A percentile compares a stretch with the other conserved stretches of the same genome.
Evolutionary conservation across 2,113 vertebrate genomes (phyloP).

Genomic region (Vicugna pacos): DNA sequence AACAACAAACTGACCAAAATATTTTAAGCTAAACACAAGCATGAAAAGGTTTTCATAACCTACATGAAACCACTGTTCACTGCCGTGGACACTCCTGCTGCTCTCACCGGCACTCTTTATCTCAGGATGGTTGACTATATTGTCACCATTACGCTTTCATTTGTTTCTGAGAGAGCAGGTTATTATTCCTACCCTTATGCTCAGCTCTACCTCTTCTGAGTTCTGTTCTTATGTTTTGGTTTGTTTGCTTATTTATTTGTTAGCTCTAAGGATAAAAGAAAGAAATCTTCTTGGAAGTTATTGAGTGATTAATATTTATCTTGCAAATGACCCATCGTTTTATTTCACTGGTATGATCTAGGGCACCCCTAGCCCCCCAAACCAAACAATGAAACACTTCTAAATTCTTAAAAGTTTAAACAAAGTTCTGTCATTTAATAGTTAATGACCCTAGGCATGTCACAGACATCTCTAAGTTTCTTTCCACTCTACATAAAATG

Average conservation of each 20-base stretch:
- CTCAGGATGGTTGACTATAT: accelerated
- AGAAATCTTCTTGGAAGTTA: slow-evolving; percentile 42
- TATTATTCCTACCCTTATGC: neutral
- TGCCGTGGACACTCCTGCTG: neutral
- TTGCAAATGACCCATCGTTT: slow-evolving; percentile 5
- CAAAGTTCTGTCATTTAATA: neutral
- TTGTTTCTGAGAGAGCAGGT: neutral
- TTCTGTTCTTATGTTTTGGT: neutral
- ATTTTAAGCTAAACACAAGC: neutral
- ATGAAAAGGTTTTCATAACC: neutral
- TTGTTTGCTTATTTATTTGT: neutral
- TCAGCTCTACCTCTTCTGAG: neutral
- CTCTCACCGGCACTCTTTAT: neutral
- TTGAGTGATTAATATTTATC: neutral
- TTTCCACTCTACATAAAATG: neutral
- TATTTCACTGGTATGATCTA: neutral
- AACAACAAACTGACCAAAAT: neutral
- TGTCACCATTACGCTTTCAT: neutral
- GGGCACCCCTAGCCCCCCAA: neutral
- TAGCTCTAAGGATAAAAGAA: neutral
- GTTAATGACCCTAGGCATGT: neutral
- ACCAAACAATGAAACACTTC: neutral
- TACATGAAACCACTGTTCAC: neutral
- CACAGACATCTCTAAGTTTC: neutral
- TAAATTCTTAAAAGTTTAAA: slow-evolving; percentile 11